Percentiles rank a stretch among this genome's conserved stretches.
Evolutionary conservation across 35 echinoderm and acorn worm species (phyloP).

Genomic region (Heliocidaris tuberculata): DNA sequence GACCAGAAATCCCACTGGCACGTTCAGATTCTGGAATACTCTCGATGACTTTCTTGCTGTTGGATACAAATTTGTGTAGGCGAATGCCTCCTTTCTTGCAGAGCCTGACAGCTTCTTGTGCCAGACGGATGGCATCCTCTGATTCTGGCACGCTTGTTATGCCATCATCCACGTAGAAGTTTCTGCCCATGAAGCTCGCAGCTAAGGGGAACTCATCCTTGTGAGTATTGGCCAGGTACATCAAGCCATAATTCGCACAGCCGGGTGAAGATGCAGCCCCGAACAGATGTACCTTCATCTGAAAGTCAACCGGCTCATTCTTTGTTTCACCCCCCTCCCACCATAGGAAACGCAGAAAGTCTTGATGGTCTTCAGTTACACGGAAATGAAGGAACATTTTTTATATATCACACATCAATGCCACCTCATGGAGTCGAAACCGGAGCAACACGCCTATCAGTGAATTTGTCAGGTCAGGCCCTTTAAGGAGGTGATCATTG

Average conservation of each 20-base stretch:
- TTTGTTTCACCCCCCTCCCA: constrained; percentile 43
- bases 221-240: constrained; percentile 46
- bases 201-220: constrained; percentile 45
- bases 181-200: constrained; percentile 36
- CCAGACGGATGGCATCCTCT: constrained; percentile 49
- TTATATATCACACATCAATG: constrained; percentile 54
- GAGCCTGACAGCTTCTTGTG: constrained; percentile 32
- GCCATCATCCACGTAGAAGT: constrained; percentile 71
- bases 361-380: constrained; percentile 49
- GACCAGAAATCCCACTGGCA: constrained; percentile 20
- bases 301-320: constrained; percentile 52
- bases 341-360: constrained; percentile 69
- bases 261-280: constrained; percentile 75
- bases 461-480: constrained; percentile 47
- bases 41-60: constrained; percentile 44
- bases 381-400: constrained; percentile 49
- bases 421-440: constrained; percentile 66
- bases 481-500: constrained; percentile 45
- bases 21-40: constrained; percentile 51
- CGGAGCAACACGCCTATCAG: constrained; percentile 57
- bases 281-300: constrained; percentile 66
- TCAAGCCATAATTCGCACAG: constrained; percentile 80
- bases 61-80: constrained; percentile 67
- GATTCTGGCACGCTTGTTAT: constrained; percentile 39
- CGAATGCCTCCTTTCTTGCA: constrained; percentile 45